phyloP scores from a whole-genome alignment of 2,888 invertebrate species.

The Epirrhoe tristata region DNA sequence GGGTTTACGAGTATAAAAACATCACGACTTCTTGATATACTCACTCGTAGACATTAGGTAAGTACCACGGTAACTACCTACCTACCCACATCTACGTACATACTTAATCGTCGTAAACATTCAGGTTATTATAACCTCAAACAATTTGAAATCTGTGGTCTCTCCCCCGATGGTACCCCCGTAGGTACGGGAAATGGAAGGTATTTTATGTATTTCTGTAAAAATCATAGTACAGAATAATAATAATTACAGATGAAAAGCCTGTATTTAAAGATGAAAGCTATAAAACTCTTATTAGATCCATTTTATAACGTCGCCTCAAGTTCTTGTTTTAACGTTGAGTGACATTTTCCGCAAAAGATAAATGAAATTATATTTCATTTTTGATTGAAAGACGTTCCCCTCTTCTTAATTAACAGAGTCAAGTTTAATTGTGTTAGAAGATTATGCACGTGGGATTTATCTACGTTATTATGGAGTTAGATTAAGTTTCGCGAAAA shows the following conservation, averaged over 20 bases:
- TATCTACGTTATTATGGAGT: background rate
- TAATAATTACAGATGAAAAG: background rate
- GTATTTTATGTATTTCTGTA: background rate
- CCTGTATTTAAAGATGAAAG: background rate
- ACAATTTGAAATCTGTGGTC: too few species aligned
- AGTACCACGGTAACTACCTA: too few species aligned
- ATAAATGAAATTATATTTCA: slow-evolving; percentile 17
- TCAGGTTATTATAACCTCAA: too few species aligned
- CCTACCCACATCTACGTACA: too few species aligned
- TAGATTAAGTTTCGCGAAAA: background rate
- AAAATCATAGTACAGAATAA: background rate
- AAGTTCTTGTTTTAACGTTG: slow-evolving; percentile 10
- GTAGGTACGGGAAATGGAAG: too few species aligned
- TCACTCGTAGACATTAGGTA: too few species aligned
- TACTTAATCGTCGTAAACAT: too few species aligned
- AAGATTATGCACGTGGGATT: background rate
- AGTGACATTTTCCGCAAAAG: slow-evolving; percentile 17
- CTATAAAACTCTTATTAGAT: background rate
- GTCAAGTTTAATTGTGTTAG: slow-evolving; percentile 2
- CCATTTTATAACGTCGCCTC: slow-evolving; percentile 3
- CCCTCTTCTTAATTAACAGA: slow-evolving; percentile 20
- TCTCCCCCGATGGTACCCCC: too few species aligned
- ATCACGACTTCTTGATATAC: too few species aligned
- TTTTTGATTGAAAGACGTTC: slow-evolving; percentile 22
- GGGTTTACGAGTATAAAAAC: too few species aligned